Base-by-base conservation (phyloP, 2,797 vertebrate genomes). In the Manis javanica region DNA sequence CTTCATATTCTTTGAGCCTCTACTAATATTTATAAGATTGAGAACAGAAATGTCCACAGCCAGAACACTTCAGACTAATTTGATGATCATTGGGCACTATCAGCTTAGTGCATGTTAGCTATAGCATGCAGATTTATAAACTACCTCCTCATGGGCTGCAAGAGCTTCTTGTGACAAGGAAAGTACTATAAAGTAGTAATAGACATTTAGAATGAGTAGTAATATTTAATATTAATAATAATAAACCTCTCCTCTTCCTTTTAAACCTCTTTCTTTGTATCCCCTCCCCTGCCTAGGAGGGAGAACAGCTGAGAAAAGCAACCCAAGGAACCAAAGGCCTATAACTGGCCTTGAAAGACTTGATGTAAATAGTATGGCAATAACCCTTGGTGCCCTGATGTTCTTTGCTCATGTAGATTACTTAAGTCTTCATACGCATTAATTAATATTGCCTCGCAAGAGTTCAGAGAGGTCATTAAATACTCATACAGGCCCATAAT, bases 401-500 rank as follows among this genome's bases (percentile, higher is more conserved):
- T 90, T 96, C 57, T 82, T 88, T 95, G 63, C 29, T 86, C 78
- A 39, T 64, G 57, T 92, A 85, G 24, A 91, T 79, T 96, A 78
- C 72, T 46, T 74, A 51, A 34, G 18, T 85, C 64, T 95, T 96
- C 49, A 81, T 74, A 87, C 55, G 42, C 55, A 89, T 95, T 97
- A 85, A 94, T 96, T 96, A 97, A 81, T 92, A 75, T 68, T 88
- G 21, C n/a, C 86, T 87, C n/a, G 59, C 74, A 91, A 91, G 64
- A 90, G 19, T 57, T 94, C 42, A 79, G 23, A 46, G 88, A 97
- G 42, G 7, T 94, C 11, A 46, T 68, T 71, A 90, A 94, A 77
- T 91, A 84, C 34, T 46, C 69, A 87, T 72, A 81, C 9, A 92
- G 63, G 7, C 49, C 42, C 13, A 42, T 77, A 90, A 81, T 81